Conservation (phyloP, 2,888 invertebrate genomes). For the Elmis aenea region DNA sequence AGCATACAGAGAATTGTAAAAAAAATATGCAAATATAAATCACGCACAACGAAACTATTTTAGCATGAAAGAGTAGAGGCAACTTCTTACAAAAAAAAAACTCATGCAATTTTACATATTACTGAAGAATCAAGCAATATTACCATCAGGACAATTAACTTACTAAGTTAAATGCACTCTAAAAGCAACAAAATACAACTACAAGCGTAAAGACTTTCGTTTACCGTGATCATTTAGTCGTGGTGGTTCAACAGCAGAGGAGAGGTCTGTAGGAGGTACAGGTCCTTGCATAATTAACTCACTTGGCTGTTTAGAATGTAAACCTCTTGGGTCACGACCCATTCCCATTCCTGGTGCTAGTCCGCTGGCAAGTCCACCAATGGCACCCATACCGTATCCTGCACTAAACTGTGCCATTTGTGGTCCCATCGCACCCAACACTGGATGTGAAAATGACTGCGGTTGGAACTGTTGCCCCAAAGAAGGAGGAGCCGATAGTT, state of each 20-base stretch:
- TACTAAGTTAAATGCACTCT: background rate
- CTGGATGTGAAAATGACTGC: slow-evolving; percentile 65
- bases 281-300: slow-evolving; percentile 51
- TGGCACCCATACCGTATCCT: slow-evolving; percentile 47
- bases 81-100: too few species aligned
- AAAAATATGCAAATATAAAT: too few species aligned
- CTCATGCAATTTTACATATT: slow-evolving; percentile 13
- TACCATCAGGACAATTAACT: too few species aligned
- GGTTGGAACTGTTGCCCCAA: slow-evolving; percentile 61
- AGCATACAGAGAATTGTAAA: too few species aligned
- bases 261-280: slow-evolving; percentile 41
- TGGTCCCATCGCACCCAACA: slow-evolving; percentile 58
- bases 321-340: slow-evolving; percentile 41
- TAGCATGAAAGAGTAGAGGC: too few species aligned
- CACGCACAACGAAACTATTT: too few species aligned
- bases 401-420: slow-evolving; percentile 50
- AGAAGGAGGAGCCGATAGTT: slow-evolving; percentile 74
- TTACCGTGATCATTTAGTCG: slow-evolving; percentile 48
- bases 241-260: slow-evolving; percentile 45
- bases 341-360: slow-evolving; percentile 51
- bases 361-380: slow-evolving; percentile 35
- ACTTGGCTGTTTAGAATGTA: slow-evolving; percentile 53
- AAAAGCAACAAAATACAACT: slow-evolving; percentile 10
- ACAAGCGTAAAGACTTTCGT: slow-evolving; percentile 27
- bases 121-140: slow-evolving; percentile 3